A percentile compares a stretch with the other conserved stretches of the same genome.
These are phyloP conservation scores for Cepaea nemoralis DNA, from an alignment of 1,140 invertebrate genomes.

Conservation along the genomic window DNA sequence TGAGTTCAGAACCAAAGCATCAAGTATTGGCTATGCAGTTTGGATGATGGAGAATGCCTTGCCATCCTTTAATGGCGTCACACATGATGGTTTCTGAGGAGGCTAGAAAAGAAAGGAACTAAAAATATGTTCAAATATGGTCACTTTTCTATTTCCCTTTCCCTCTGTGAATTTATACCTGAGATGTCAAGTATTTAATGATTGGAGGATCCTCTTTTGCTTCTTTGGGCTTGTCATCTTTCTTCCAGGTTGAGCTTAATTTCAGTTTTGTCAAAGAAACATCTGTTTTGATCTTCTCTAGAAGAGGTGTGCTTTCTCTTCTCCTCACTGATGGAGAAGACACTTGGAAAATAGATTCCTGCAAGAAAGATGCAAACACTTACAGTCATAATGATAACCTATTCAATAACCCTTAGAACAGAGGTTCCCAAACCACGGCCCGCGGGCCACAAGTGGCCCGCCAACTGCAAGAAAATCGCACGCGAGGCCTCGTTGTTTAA, in stretches of 20 bases:
- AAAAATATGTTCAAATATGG: not conserved
- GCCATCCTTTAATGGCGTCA: no score
- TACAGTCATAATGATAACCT: no score
- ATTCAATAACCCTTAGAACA: no score
- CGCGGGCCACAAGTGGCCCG: no score
- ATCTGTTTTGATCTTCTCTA: slow-evolving; percentile 71
- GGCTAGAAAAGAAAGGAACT: no score
- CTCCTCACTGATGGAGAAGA: slow-evolving; percentile 61
- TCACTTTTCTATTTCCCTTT: not conserved
- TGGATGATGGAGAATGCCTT: no score
- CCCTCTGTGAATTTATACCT: slow-evolving; percentile 51
- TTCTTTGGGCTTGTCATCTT: slow-evolving; percentile 75
- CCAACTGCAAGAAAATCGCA: no score
- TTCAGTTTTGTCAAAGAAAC: slow-evolving; percentile 67
- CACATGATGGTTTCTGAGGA: no score
- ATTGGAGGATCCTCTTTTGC: slow-evolving; percentile 78
- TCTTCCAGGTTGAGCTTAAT: slow-evolving; percentile 67
- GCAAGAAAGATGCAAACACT: slow-evolving; percentile 36
- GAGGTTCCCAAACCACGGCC: no score
- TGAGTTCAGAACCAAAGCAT: no score
- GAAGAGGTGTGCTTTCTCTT: slow-evolving; percentile 69
- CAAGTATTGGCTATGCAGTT: no score
- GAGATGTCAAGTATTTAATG: slow-evolving; percentile 86
- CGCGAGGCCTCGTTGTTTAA: no score
- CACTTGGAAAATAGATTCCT: slow-evolving; percentile 70